These are phyloP conservation scores for Phylloscopus collybita DNA, from an alignment of 2,797 vertebrate species.

Conservation along the genomic window DNA sequence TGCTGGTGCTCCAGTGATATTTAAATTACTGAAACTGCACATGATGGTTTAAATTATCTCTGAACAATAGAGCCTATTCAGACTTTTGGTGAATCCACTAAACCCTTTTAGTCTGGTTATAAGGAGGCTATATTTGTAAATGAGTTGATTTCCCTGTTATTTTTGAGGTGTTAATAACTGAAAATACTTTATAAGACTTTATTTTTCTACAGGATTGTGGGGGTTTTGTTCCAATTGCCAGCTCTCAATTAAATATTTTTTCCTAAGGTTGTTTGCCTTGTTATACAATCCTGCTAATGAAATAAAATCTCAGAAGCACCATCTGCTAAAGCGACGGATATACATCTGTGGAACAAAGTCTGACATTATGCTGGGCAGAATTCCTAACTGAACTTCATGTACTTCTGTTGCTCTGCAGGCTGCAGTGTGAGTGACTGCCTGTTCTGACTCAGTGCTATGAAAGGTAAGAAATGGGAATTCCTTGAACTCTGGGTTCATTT, in stretches of 20 bases:
- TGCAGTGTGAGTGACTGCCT: background rate
- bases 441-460: background rate
- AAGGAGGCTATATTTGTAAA: background rate
- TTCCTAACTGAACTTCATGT: background rate
- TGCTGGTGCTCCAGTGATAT: background rate
- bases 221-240: background rate
- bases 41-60: conserved; percentile 59
- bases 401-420: background rate
- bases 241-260: background rate
- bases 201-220: background rate
- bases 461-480: background rate
- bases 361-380: background rate
- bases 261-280: background rate
- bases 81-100: conserved; percentile 15
- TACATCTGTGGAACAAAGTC: background rate
- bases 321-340: background rate
- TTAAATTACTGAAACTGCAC: conserved; percentile 18
- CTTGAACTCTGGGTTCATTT: background rate
- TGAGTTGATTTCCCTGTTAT: background rate
- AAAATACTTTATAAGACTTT: background rate
- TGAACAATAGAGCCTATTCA: conserved; percentile 51
- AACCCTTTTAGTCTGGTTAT: background rate
- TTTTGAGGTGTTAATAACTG: background rate
- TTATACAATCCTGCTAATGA: background rate
- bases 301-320: background rate